Evolutionary conservation across 92 coral and sea anemone genomes (phyloP).

Genomic region (Siderastrea siderea): DNA sequence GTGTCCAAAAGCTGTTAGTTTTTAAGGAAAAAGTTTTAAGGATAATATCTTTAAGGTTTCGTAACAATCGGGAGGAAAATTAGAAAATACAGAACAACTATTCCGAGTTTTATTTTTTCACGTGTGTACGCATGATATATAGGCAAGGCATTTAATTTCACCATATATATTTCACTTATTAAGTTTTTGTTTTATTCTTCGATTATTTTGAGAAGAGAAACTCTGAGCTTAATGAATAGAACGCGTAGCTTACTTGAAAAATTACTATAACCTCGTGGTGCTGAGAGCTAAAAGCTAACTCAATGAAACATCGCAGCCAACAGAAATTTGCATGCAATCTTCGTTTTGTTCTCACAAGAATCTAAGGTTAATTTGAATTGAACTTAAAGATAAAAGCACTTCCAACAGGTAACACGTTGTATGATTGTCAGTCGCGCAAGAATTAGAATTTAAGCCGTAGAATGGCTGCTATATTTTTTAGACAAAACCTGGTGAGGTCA

Average conservation of each 20-base stretch:
- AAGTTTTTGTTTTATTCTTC: neutral
- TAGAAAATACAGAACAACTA: too few relatives aligned
- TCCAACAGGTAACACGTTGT: slow-evolving; percentile 51
- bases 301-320: neutral
- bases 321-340: neutral
- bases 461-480: neutral
- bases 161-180: neutral
- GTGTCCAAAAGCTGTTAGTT: neutral
- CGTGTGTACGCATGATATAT: neutral
- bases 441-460: neutral
- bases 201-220: neutral
- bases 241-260: neutral
- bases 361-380: slow-evolving; percentile 29
- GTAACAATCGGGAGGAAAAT: too few relatives aligned
- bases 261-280: neutral
- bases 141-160: too few relatives aligned
- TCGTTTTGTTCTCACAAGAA: slow-evolving; percentile 19
- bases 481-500: neutral
- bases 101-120: neutral
- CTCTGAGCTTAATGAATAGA: neutral
- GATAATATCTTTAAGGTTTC: neutral
- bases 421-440: slow-evolving; percentile 3
- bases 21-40: neutral
- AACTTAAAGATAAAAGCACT: neutral
- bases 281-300: neutral